Evolutionary conservation across 2,888 invertebrate genomes (phyloP), one percentile per base, ranked within the genome.

Genomic region (Clepsis dumicolana): DNA sequence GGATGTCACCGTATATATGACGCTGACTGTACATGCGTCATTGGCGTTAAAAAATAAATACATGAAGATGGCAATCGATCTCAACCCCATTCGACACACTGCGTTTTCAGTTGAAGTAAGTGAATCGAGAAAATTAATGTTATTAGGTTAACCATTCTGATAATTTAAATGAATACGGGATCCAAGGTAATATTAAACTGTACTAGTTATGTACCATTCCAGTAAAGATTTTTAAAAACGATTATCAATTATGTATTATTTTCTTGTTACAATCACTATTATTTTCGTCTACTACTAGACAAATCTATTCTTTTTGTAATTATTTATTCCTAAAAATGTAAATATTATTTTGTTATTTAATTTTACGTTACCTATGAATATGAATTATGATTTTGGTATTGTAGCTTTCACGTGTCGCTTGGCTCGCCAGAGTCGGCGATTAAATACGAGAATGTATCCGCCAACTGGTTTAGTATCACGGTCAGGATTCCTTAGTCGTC

Each of bases 291-390:
- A 52, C 50, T 50, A 24, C 38, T 59, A 63, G 53, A 60, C 48
- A 54, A 24, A 44, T 60, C 21, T 75, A 77, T 78, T 81, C 83
- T 84, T 84, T 48, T 87, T 88, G 88, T 90, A 87, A 89, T 91
- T 90, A 93, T 93, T 93, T 93, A 93, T 93, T 91, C 81, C 82
- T 89, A 86, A 90, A 60, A 91, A 86, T 93, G 93, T 93, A 92
- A 80, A 93, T 93, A 92, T 90, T 84, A 87, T 89, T 90, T 93
- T 92, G 92, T 93, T 93, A 93, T 92, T 93, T 93, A 93, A 91
- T 93, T 91, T 90, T 92, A 91, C 85, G 86, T 89, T 88, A n/a
- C n/a, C n/a, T n/a, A n/a, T n/a, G n/a, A n/a, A n/a, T n/a, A n/a
- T n/a, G n/a, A n/a, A n/a, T n/a, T n/a, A 73, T 81, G 77, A 86